phyloP scores from a whole-genome alignment of 2,797 vertebrate species.

The Arnoldichthys spilopterus region DNA sequence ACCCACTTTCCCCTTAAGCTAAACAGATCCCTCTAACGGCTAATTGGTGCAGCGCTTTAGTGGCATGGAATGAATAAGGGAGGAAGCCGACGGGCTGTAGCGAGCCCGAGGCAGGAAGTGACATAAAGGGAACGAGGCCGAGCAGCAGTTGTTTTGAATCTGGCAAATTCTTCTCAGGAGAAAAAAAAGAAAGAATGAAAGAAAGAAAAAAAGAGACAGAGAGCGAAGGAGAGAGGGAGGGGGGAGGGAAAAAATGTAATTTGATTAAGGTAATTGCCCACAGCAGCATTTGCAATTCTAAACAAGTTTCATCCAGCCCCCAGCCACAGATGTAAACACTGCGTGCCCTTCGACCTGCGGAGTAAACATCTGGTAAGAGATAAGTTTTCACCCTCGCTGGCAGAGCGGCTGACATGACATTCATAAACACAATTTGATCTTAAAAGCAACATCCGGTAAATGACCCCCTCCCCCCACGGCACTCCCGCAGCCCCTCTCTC shows the following conservation, averaged over 20 bases:
- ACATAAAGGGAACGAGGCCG: constrained; percentile 73
- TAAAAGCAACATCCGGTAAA: constrained; percentile 73
- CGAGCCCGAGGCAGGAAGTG: constrained; percentile 80
- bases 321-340: constrained; percentile 78
- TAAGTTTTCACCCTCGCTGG: constrained; percentile 75
- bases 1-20: constrained; percentile 66
- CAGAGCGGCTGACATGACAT: constrained; percentile 69
- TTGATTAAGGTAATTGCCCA: constrained; percentile 78
- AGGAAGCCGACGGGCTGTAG: constrained; percentile 74
- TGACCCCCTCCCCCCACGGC: constrained; percentile 48
- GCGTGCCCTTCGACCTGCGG: constrained; percentile 76
- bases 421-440: constrained; percentile 78
- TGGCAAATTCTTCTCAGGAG: constrained; percentile 62
- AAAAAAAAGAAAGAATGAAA: constrained; percentile 57
- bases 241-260: constrained; percentile 67
- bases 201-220: too few species aligned
- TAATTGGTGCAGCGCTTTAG: constrained; percentile 67
- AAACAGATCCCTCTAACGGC: constrained; percentile 58
- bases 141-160: constrained; percentile 83
- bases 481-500: constrained; percentile 13
- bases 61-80: constrained; percentile 76
- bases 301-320: constrained; percentile 74
- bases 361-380: constrained; percentile 79
- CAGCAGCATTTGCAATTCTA: constrained; percentile 80
- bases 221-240: constrained; percentile 36